A percentile compares a stretch with the other conserved stretches of the same genome.
Conservation (phyloP, 2,797 vertebrate genomes). For the Merluccius polli region DNA sequence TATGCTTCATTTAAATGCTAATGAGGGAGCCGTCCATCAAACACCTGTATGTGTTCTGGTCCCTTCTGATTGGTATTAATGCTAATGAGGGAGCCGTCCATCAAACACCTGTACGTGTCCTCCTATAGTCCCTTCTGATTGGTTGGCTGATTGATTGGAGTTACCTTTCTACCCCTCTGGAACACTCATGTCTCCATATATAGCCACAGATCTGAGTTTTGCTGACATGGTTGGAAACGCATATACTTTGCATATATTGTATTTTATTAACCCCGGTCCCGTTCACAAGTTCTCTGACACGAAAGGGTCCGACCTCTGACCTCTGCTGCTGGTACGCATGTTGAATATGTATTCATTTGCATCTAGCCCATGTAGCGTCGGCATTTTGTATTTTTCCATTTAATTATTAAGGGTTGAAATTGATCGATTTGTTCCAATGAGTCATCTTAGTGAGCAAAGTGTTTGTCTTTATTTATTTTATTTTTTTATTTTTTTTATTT, state of each 20-base stretch:
- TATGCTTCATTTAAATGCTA: conserved; percentile 2
- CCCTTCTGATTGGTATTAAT: not conserved
- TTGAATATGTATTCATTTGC: not conserved
- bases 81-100: not conserved
- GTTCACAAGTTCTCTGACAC: not conserved
- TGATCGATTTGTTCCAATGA: not conserved
- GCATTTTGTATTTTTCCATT: too few relatives aligned
- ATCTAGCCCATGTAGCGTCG: not conserved
- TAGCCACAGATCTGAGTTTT: not conserved
- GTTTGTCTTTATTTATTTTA: not conserved
- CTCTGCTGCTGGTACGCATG: too few relatives aligned
- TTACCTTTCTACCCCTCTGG: not conserved
- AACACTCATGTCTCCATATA: not conserved
- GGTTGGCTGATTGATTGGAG: not conserved
- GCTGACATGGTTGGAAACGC: not conserved
- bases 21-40: not conserved
- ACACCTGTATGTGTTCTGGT: not conserved
- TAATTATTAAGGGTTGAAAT: too few relatives aligned
- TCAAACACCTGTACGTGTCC: not conserved
- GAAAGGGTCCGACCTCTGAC: not conserved
- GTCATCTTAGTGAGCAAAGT: not conserved
- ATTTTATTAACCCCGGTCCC: not conserved
- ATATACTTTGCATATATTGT: not conserved
- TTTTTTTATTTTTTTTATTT: not conserved
- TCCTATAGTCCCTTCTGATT: not conserved